phyloP scores from a whole-genome alignment of 2,113 vertebrate genomes.

The Seriola rivoliana region DNA sequence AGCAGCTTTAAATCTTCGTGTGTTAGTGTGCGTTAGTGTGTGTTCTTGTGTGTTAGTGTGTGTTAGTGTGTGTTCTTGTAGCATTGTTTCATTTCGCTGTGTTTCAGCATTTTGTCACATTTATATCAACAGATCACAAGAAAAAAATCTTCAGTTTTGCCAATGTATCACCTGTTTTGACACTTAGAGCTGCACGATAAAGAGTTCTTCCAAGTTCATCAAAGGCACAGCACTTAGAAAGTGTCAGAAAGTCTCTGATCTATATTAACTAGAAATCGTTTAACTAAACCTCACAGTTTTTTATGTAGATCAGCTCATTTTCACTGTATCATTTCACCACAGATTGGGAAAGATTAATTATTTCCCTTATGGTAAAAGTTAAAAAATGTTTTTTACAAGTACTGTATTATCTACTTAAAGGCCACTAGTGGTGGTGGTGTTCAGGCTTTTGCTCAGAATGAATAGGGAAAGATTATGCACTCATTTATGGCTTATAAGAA shows the following conservation, averaged over 20 bases:
- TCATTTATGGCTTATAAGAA: not conserved
- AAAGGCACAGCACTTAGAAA: not conserved
- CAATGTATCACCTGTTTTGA: slow-evolving; percentile 1
- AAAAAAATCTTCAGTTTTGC: not conserved
- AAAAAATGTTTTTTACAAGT: too few relatives aligned
- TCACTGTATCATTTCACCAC: not conserved
- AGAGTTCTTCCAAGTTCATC: too few relatives aligned
- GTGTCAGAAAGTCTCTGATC: not conserved
- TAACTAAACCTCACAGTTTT: not conserved
- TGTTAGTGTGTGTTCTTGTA: not conserved
- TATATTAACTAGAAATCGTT: not conserved
- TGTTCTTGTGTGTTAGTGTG: not conserved
- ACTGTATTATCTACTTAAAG: too few relatives aligned
- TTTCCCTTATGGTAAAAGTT: not conserved
- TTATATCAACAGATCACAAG: slow-evolving; percentile 1
- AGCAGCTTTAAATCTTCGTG: slow-evolving; percentile 20
- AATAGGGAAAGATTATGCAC: not conserved
- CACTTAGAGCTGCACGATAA: not conserved
- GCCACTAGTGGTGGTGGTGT: too few relatives aligned
- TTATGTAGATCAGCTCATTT: not conserved
- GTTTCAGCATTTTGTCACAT: not conserved
- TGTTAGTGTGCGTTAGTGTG: not conserved
- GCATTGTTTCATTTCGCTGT: not conserved
- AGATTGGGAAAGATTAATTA: not conserved
- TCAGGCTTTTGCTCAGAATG: not conserved